Evolutionary conservation across 2,888 invertebrate genomes (phyloP).

Genomic region (Watsonalla cultraria): DNA sequence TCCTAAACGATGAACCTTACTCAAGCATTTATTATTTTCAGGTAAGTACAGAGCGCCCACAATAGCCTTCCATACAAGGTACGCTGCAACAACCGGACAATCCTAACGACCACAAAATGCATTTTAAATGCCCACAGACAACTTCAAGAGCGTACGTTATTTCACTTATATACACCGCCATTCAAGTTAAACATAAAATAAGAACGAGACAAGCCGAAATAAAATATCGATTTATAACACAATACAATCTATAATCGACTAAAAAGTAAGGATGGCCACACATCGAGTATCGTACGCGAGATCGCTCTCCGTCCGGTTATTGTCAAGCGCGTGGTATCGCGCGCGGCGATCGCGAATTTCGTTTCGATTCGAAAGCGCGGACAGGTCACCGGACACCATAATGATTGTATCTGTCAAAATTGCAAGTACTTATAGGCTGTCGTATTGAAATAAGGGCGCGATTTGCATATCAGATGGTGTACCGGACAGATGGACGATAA

Average conservation of each 20-base stretch:
- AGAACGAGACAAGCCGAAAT: constrained; percentile 56
- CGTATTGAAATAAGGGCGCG: constrained; percentile 9
- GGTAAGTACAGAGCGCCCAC: constrained; percentile 45
- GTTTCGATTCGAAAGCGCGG: constrained; percentile 42
- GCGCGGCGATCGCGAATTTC: constrained; percentile 47
- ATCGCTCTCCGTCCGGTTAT: constrained; percentile 58
- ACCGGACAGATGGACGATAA: background rate
- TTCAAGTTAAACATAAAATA: constrained; percentile 41
- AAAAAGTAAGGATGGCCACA: constrained; percentile 67
- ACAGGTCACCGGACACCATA: constrained; percentile 42
- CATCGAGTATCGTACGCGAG: constrained; percentile 51
- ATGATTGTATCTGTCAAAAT: constrained; percentile 59
- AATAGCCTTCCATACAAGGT: constrained; percentile 17
- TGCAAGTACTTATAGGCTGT: constrained; percentile 14
- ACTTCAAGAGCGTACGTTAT: background rate
- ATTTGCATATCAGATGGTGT: constrained; percentile 1
- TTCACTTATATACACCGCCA: constrained; percentile 11
- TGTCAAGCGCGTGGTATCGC: constrained; percentile 60
- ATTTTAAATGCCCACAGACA: constrained; percentile 51
- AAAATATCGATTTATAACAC: constrained; percentile 72
- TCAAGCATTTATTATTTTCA: constrained; percentile 39
- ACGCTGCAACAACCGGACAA: constrained; percentile 30
- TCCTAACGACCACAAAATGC: constrained; percentile 59
- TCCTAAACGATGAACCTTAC: constrained; percentile 15
- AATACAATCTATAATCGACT: constrained; percentile 72